Percentiles rank a stretch among this genome's conserved stretches.
Conservation (phyloP, 2,888 invertebrate genomes). For the Leucozona laternaria region DNA sequence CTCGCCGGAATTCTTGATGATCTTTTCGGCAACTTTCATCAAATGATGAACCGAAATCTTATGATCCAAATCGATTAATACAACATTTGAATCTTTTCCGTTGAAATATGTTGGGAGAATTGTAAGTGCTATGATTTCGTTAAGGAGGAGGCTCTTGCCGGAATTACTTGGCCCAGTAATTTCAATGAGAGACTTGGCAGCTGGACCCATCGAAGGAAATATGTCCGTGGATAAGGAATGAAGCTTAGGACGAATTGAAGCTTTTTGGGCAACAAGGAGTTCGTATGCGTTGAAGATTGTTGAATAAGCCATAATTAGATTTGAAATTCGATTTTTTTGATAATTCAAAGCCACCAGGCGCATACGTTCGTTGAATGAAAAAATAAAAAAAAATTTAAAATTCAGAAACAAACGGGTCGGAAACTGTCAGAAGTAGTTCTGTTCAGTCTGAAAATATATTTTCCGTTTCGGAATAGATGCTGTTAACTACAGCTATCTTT, state of each 20-base stretch:
- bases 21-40: slow-evolving; percentile 80
- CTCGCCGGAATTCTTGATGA: slow-evolving; percentile 77
- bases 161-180: slow-evolving; percentile 83
- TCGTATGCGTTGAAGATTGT: slow-evolving; percentile 59
- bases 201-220: slow-evolving; percentile 80
- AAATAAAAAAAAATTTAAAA: not conserved
- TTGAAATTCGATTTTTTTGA: not conserved
- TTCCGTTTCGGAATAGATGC: too few species aligned
- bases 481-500: too few species aligned
- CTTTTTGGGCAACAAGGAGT: slow-evolving; percentile 63
- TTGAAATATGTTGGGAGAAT: slow-evolving; percentile 83
- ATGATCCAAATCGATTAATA: slow-evolving; percentile 85
- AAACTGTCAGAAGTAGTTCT: not conserved
- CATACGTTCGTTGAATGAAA: not conserved
- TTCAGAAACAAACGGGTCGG: not conserved
- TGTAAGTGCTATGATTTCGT: slow-evolving; percentile 84
- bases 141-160: slow-evolving; percentile 84
- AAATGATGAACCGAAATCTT: slow-evolving; percentile 83
- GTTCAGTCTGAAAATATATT: too few species aligned
- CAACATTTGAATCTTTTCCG: slow-evolving; percentile 83
- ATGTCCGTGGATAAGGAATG: slow-evolving; percentile 40
- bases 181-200: slow-evolving; percentile 83
- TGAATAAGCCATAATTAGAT: slow-evolving; percentile 49
- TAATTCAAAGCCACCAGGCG: not conserved
- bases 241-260: slow-evolving; percentile 60